Evolutionary conservation across 2,113 vertebrate genomes (phyloP), one percentile per base, ranked within the genome.

Genomic region (Budorcas taxicolor): DNA sequence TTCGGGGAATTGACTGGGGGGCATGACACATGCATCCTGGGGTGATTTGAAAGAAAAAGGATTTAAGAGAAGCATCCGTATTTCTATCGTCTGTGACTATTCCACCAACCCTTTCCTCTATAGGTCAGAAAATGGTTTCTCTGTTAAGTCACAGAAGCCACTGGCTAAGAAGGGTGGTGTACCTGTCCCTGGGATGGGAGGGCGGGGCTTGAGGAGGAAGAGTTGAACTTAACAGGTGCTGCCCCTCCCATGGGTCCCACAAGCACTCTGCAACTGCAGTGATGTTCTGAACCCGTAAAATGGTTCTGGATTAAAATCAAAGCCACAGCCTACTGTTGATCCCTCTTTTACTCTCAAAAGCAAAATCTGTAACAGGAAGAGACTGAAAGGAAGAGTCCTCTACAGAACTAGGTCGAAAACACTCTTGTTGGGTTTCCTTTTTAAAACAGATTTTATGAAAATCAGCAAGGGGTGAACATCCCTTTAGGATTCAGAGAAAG

Each of bases 141-240:
- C 15, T 36, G 16, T 60, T 23, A 13, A 45, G 27, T 80, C n/a
- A 13, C 71, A 23, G 71, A 45, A 53, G 36, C 27, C 23, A 0
- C 3, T 23, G 33, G 84, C 29, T 36, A 3, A 4, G 89, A 50
- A 50, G n/a, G 36, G 25, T 19, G 25, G 31, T 19, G 3, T 21
- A 23, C 0, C 21, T 1, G 17, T 29, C 60, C 5, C 62, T 36
- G n/a, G 64, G 19, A 71, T 0, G 3, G 64, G 60, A 5, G 15
- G 45, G n/a, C 5, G 3, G 43, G 23, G 10, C 67, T 3, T 19
- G 3, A 17, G 13, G 4, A 14, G 55, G 50, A 14, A 2, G 17
- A 4, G 31, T 6, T 0, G 8, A 3, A 0, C 3, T 33, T 6
- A 1, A 3, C 0, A 23, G 40, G 12, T 74, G 21, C 10, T 11